phyloP scores from a whole-genome alignment of 2,888 invertebrate species.

The Sceliomorpha sp. region DNA sequence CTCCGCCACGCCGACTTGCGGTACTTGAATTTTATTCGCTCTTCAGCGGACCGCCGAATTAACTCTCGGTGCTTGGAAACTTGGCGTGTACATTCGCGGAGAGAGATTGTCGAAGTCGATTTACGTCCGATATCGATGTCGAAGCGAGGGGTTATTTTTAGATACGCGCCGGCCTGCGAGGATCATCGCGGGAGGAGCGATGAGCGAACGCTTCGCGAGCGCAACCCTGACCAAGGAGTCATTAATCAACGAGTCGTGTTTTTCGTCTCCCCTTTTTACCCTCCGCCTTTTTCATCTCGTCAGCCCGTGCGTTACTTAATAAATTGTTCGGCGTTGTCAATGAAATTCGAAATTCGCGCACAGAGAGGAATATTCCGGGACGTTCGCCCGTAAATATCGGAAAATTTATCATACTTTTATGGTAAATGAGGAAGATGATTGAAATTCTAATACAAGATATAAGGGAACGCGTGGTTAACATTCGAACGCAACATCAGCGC shows the following conservation, averaged over 20 bases:
- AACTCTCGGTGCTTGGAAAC: constrained; percentile 41
- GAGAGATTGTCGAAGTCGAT: constrained; percentile 17
- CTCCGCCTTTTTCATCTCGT: background rate
- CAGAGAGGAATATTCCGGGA: no score
- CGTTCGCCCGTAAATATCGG: no score
- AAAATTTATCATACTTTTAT: no score
- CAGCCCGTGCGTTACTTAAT: constrained; percentile 1
- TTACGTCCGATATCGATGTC: constrained; percentile 23
- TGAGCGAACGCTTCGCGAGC: constrained; percentile 13
- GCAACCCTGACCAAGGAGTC: constrained; percentile 12
- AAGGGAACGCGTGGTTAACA: no score
- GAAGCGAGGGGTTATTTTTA: constrained; percentile 13
- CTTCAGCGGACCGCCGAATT: constrained; percentile 41
- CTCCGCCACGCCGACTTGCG: constrained; percentile 33
- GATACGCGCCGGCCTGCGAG: constrained; percentile 8
- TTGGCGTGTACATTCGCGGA: constrained; percentile 27
- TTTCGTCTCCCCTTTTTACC: constrained; percentile 2
- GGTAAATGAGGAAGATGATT: no score
- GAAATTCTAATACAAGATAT: no score
- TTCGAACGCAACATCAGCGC: no score
- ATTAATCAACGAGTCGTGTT: constrained; percentile 17
- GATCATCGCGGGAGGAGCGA: constrained; percentile 10
- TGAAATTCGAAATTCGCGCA: constrained; percentile 5
- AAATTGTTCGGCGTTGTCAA: constrained; percentile 1
- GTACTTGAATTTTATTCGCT: constrained; percentile 50